Evolutionary conservation across 1,140 invertebrate species (phyloP).

Genomic region (Diabrotica virgifera): DNA sequence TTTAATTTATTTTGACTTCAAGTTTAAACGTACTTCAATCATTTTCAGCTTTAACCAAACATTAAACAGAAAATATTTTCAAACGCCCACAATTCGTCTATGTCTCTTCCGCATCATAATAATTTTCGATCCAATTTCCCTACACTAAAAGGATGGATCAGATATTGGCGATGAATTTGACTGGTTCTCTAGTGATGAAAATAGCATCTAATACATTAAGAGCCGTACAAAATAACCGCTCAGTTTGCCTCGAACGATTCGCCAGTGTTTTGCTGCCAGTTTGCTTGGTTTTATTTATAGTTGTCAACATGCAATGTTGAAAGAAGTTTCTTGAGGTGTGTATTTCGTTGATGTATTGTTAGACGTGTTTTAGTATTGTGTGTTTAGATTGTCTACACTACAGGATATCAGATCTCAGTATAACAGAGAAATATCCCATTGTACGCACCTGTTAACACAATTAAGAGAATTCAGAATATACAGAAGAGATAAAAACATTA

Average conservation of each 20-base stretch:
- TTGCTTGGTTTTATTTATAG: constrained; percentile 34
- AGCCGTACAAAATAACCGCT: constrained; percentile 22
- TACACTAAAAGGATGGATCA: background rate
- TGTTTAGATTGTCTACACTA: background rate
- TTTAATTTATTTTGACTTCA: too few species aligned
- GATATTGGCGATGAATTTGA: constrained; percentile 8
- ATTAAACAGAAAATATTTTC: too few species aligned
- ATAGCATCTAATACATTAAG: constrained; percentile 27
- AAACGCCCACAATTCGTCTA: too few species aligned
- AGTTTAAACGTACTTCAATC: too few species aligned
- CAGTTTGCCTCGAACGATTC: constrained; percentile 24
- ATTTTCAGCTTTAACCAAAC: too few species aligned
- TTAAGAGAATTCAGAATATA: too few species aligned
- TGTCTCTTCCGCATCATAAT: too few species aligned
- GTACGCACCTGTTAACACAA: too few species aligned
- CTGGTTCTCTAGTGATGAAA: constrained; percentile 19
- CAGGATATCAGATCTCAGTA: too few species aligned
- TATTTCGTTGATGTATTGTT: constrained; percentile 19
- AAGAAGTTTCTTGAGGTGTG: constrained; percentile 28
- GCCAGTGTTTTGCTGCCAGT: constrained; percentile 30
- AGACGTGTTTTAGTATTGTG: background rate
- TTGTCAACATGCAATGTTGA: constrained; percentile 24
- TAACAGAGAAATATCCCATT: too few species aligned
- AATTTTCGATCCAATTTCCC: too few species aligned
- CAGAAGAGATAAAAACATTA: too few species aligned